Conservation (phyloP, 1,140 invertebrate species). For the Drosophila rhopaloa region DNA sequence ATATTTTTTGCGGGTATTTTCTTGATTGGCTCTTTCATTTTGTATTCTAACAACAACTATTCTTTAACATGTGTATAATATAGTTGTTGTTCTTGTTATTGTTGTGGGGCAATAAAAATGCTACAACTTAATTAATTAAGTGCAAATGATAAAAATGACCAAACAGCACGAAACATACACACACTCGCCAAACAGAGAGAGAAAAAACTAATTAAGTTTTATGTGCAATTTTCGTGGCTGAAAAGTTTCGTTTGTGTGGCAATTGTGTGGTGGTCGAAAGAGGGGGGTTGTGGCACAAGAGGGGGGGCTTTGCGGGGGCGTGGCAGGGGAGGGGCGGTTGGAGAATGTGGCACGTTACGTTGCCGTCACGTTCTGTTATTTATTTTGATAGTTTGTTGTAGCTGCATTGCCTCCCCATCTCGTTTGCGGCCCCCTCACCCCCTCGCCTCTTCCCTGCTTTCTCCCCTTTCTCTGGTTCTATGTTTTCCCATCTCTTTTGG, state of each 20-base stretch:
- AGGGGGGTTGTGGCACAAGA: background rate
- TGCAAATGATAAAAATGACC: slow-evolving; percentile 83
- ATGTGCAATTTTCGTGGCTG: slow-evolving; percentile 82
- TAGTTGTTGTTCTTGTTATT: slow-evolving; percentile 36
- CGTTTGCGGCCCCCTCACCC: background rate
- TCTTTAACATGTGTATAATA: slow-evolving; percentile 33
- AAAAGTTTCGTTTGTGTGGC: slow-evolving; percentile 72
- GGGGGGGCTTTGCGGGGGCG: background rate
- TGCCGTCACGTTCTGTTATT: slow-evolving; percentile 67
- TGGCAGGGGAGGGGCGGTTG: background rate
- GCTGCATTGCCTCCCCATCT: background rate
- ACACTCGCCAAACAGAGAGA: slow-evolving; percentile 38
- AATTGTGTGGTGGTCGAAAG: slow-evolving; percentile 38
- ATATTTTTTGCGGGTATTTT: slow-evolving; percentile 7
- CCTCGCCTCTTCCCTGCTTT: background rate
- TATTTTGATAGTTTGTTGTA: slow-evolving; percentile 65
- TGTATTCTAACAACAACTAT: slow-evolving; percentile 25
- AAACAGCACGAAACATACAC: slow-evolving; percentile 62
- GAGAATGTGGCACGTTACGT: slow-evolving; percentile 58
- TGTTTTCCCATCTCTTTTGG: slow-evolving; percentile 15
- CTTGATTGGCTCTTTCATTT: slow-evolving; percentile 38
- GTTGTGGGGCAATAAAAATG: slow-evolving; percentile 74
- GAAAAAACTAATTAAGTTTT: slow-evolving; percentile 82
- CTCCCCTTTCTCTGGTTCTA: background rate
- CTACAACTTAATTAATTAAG: slow-evolving; percentile 83